These are phyloP conservation scores for Allolobophora icterica DNA, from an alignment of 2,888 invertebrate species.

Conservation along the genomic window DNA sequence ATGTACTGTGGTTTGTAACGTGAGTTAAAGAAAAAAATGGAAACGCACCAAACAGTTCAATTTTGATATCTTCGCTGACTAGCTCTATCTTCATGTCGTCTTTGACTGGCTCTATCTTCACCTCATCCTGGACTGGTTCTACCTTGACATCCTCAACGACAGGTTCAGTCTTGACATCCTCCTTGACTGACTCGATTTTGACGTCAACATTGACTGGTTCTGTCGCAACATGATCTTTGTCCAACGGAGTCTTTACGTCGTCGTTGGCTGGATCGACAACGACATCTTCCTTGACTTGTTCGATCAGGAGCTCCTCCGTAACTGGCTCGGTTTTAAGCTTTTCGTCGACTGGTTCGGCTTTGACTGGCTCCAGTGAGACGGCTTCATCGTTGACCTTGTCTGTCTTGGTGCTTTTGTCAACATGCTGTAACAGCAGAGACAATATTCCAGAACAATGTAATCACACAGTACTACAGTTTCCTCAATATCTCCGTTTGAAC, in stretches of 20 bases:
- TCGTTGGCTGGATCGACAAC: background rate
- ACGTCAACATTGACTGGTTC: background rate
- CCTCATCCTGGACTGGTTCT: no score
- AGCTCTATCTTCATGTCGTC: background rate
- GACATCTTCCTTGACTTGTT: background rate
- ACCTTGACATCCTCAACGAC: no score
- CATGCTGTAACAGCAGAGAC: background rate
- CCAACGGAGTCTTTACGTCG: background rate
- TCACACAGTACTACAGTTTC: no score
- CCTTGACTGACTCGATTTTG: no score
- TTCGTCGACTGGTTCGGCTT: background rate
- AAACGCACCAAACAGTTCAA: background rate
- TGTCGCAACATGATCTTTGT: background rate
- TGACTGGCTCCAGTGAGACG: background rate
- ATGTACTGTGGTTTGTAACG: background rate
- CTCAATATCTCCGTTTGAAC: no score
- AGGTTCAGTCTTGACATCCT: no score
- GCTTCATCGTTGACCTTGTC: background rate
- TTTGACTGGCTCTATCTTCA: background rate
- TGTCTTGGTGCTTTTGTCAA: background rate
- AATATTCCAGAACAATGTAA: background rate
- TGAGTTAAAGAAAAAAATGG: background rate
- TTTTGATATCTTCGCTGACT: constrained; percentile 17
- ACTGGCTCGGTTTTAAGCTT: background rate
- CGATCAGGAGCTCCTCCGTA: background rate